These are phyloP conservation scores for Acronicta alni DNA, from an alignment of 2,888 invertebrate genomes.

Conservation along the genomic window DNA sequence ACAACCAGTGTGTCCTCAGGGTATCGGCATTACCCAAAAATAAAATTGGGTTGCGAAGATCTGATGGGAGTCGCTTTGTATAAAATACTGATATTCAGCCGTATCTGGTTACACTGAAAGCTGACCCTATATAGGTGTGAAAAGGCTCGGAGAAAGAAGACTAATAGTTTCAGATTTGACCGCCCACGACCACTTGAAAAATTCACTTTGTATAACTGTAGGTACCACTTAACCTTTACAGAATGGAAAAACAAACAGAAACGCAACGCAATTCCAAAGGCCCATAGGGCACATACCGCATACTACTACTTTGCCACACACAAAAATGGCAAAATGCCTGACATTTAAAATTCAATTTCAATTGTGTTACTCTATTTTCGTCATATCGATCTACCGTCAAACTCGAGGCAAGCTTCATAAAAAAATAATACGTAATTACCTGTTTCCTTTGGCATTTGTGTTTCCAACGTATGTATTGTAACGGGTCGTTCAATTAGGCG, in stretches of 20 bases:
- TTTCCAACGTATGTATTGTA: conserved; percentile 31
- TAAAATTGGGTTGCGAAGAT: too few species aligned
- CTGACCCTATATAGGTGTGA: too few species aligned
- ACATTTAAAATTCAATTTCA: conserved; percentile 49
- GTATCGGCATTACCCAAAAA: too few species aligned
- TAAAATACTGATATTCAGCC: too few species aligned
- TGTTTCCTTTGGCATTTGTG: conserved; percentile 42
- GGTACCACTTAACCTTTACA: not conserved
- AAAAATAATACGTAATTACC: conserved; percentile 58
- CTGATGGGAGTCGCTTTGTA: too few species aligned
- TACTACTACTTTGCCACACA: conserved; percentile 25
- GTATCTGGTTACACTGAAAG: too few species aligned
- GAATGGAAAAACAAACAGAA: conserved; percentile 12
- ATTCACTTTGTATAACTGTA: too few species aligned
- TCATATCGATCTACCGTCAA: conserved; percentile 53
- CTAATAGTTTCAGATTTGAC: too few species aligned
- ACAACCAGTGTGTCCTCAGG: too few species aligned
- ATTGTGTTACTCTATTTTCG: conserved; percentile 53
- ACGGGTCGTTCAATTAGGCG: conserved; percentile 30
- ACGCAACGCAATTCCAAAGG: conserved; percentile 17
- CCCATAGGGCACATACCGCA: conserved; percentile 1
- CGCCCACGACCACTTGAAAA: too few species aligned
- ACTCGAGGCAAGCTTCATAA: conserved; percentile 49
- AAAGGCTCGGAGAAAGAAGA: too few species aligned
- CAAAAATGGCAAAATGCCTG: conserved; percentile 23